These are phyloP conservation scores for Maccullochella peelii DNA, from an alignment of 2,113 vertebrate species.

Conservation along the genomic window DNA sequence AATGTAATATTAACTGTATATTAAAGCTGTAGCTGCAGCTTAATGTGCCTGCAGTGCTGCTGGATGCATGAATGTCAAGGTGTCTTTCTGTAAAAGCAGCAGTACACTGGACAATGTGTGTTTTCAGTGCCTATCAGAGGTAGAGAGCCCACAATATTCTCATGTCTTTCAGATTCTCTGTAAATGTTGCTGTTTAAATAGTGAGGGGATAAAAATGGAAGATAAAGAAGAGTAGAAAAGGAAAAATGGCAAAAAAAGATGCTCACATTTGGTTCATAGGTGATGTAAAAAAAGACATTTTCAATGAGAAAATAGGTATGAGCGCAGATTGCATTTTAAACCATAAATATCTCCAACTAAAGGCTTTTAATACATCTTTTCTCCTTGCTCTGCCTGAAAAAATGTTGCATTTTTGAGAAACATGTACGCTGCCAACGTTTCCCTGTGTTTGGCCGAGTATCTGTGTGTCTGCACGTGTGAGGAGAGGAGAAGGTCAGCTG, in stretches of 20 bases:
- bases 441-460: neutral
- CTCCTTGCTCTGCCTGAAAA: neutral
- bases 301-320: neutral
- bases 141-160: neutral
- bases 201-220: neutral
- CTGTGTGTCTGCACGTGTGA: conserved; percentile 1
- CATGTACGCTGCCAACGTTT: neutral
- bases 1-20: conserved; percentile 17
- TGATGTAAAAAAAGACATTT: neutral
- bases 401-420: neutral
- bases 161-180: neutral
- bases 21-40: conserved; percentile 28
- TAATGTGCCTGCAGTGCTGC: conserved; percentile 28
- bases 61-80: neutral
- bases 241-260: neutral
- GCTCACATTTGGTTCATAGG: neutral
- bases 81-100: neutral
- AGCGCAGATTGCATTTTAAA: no score
- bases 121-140: neutral
- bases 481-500: conserved; percentile 52
- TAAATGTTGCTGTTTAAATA: neutral
- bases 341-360: neutral
- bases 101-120: neutral
- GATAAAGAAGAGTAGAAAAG: neutral
- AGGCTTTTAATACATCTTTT: neutral